Conservation (phyloP, 2,888 invertebrate species). For the Drosophila antonietae region DNA sequence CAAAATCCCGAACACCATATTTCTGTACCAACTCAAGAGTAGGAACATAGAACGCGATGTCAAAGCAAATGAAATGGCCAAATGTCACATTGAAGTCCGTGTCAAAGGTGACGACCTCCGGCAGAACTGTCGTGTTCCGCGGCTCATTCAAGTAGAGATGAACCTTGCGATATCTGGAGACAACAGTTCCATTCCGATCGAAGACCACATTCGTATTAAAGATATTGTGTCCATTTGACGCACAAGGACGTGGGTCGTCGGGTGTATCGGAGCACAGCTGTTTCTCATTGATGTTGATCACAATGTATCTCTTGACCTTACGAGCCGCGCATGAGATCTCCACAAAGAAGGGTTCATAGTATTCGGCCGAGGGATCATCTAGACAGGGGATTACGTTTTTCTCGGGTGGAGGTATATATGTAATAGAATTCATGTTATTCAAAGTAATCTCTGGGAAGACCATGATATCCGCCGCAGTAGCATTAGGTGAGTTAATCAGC, state of each 20-base stretch:
- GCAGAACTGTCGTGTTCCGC: constrained; percentile 85
- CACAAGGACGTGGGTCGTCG: constrained; percentile 76
- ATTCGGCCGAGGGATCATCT: constrained; percentile 25
- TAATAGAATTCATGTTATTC: constrained; percentile 65
- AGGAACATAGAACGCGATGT: constrained; percentile 91
- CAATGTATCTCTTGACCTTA: constrained; percentile 87
- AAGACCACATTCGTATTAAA: constrained; percentile 93
- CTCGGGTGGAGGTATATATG: constrained; percentile 81
- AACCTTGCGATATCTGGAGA: constrained; percentile 86
- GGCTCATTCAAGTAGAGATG: constrained; percentile 85
- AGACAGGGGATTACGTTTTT: constrained; percentile 77
- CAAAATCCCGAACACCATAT: constrained; percentile 78
- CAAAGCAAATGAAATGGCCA: constrained; percentile 93
- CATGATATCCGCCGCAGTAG: constrained; percentile 88
- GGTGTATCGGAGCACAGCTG: constrained; percentile 85
- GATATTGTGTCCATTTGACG: constrained; percentile 74
- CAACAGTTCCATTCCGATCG: constrained; percentile 89
- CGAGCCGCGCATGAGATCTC: constrained; percentile 78
- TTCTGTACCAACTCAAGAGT: constrained; percentile 85
- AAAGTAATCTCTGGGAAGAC: constrained; percentile 90
- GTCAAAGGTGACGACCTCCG: constrained; percentile 87
- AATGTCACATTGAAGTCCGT: constrained; percentile 92
- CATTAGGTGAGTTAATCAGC: constrained; percentile 67
- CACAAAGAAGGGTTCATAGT: constrained; percentile 72
- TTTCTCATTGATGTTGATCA: constrained; percentile 89